Base-by-base conservation (phyloP, 92 coral and sea anemone genomes). In the Paragorgia papillata region DNA sequence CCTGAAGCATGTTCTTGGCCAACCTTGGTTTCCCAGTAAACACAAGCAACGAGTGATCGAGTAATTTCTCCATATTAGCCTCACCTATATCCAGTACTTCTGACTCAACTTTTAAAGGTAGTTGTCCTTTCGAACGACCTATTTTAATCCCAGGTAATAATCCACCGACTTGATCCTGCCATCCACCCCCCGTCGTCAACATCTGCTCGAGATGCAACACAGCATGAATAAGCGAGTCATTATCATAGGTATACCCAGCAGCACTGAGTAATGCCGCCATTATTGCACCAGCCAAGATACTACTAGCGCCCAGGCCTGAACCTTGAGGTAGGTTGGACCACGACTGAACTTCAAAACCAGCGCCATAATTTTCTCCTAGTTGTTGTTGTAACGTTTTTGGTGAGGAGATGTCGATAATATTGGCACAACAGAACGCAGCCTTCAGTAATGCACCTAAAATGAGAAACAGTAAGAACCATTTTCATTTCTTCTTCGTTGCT, bases 131-230 rank as follows among this genome's bases (percentile, higher is more conserved):
- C 71, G 98, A 90, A 14, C 95, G 92, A 33, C 90, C 89, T 22
- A 91, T 85, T 79, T 94, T 94, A 66, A 94, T 83, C 61, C 98
- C 97, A 21, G 92, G 95, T 59, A 86, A 87, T 66, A 94, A 88
- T 35, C 98, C 98, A 37, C 98, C 98, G 7, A 94, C 98, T 26
- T 94, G 92, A 55, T 94, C 98, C 81, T 94, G 98, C 98, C 98
- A 94, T 22, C 98, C 98, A 22, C 98, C 98, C 34, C 97, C 98
- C 60, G 97, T 92, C 20, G 98, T 94, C 29, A 94, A 55, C 98
- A 94, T 94, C 74, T 94, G 98, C 77, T 94, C 98, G n/a, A 94
- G 84, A 39, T 90, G 83, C 85, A 94, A 53, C 48, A 94, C 98
- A 25, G 91, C 88, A 79, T 94, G 98, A 34, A 94, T 74, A 20